Evolutionary conservation across 2,113 vertebrate genomes (phyloP).

Genomic region (Oreochromis tanganicae): DNA sequence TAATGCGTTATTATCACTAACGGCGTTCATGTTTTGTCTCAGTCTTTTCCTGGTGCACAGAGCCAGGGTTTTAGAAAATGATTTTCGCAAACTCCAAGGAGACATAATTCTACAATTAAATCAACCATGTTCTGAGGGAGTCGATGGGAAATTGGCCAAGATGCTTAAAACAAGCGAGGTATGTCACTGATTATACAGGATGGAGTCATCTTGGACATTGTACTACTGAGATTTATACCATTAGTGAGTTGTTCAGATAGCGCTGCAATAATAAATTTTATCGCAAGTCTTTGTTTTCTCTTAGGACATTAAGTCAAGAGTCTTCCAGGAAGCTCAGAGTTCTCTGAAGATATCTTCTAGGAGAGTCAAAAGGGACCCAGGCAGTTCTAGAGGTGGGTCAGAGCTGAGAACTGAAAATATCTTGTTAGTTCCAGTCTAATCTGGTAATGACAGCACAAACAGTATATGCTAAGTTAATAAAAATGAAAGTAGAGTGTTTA

Average conservation of each 20-base stretch:
- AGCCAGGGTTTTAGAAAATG: conserved; percentile 53
- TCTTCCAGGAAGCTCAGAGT: conserved; percentile 40
- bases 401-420: conserved; percentile 20
- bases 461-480: conserved; percentile 20
- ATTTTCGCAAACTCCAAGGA: conserved; percentile 55
- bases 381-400: conserved; percentile 45
- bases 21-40: conserved; percentile 45
- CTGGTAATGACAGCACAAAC: conserved; percentile 41
- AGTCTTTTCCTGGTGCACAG: conserved; percentile 55
- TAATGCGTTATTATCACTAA: conserved; percentile 38
- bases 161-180: conserved; percentile 57
- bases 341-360: conserved; percentile 33
- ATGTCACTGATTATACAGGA: conserved; percentile 58
- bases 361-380: conserved; percentile 52
- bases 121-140: conserved; percentile 50
- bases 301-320: conserved; percentile 39
- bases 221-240: conserved; percentile 55
- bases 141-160: conserved; percentile 48
- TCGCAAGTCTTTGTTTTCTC: conserved; percentile 59
- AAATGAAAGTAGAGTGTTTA: conserved; percentile 34
- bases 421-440: conserved; percentile 38
- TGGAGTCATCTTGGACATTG: conserved; percentile 63
- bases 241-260: conserved; percentile 46
- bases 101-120: conserved; percentile 58
- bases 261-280: conserved; percentile 46